A percentile compares a stretch with the other conserved stretches of the same genome.
Evolutionary conservation across 2,888 invertebrate species (phyloP).

Genomic region (Linnaemya vulpina): DNA sequence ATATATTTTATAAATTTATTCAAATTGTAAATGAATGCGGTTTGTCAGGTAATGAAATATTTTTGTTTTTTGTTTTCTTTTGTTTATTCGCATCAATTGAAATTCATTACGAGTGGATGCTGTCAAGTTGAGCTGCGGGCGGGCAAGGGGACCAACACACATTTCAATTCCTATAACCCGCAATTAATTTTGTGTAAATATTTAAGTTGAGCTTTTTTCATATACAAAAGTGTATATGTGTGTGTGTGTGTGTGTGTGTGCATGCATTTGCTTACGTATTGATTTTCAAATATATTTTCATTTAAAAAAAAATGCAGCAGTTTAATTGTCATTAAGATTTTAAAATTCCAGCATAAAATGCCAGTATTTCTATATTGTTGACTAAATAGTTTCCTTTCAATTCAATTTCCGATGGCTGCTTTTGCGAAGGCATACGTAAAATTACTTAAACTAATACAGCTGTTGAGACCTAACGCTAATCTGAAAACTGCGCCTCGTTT

Average conservation of each 20-base stretch:
- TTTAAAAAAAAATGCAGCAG: neutral
- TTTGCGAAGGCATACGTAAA: neutral
- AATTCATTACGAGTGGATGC: slow-evolving; percentile 23
- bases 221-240: neutral
- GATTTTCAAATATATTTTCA: neutral
- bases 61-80: neutral
- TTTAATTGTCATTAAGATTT: slow-evolving; percentile 1
- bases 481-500: too few relatives aligned
- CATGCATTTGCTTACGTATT: neutral
- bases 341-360: slow-evolving; percentile 18
- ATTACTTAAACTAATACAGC: too few relatives aligned
- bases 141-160: neutral
- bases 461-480: too few relatives aligned
- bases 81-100: slow-evolving; percentile 11
- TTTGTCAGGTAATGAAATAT: slow-evolving; percentile 31
- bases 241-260: neutral
- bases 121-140: neutral
- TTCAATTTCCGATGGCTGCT: neutral
- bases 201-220: neutral
- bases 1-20: slow-evolving; percentile 15
- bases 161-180: neutral
- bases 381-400: neutral
- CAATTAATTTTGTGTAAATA: slow-evolving; percentile 42
- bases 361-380: neutral
- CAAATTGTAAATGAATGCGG: slow-evolving; percentile 41